Percentiles rank a stretch among this genome's conserved stretches.
phyloP scores from a whole-genome alignment of 2,113 vertebrate species.

The Plecotus auritus region DNA sequence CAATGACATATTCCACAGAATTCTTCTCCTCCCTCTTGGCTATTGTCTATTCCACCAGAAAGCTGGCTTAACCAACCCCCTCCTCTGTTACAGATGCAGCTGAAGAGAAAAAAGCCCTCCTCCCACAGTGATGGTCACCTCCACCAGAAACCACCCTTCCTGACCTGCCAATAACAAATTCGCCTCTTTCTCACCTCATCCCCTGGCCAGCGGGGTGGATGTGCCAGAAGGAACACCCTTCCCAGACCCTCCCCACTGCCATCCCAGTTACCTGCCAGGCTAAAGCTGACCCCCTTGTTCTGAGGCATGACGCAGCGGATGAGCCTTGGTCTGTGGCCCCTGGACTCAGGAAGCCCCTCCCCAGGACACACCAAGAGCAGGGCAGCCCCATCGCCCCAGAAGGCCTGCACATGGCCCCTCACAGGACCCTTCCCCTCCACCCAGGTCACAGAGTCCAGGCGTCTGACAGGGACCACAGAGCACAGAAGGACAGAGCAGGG shows the following conservation, averaged over 20 bases:
- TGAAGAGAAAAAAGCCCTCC: not conserved
- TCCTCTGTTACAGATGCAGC: not conserved
- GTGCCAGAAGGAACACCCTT: not conserved
- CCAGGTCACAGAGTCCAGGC: conserved; percentile 59
- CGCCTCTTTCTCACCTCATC: not conserved
- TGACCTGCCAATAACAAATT: not conserved
- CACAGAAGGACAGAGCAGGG: conserved; percentile 58
- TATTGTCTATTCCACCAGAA: not conserved
- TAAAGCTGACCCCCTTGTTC: conserved; percentile 61
- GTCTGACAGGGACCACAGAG: not conserved
- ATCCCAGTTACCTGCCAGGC: conserved; percentile 34
- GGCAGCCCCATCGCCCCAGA: conserved; percentile 43
- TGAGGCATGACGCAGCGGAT: conserved; percentile 40
- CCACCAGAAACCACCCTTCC: not conserved
- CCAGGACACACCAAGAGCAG: conserved; percentile 65
- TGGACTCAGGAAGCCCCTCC: conserved; percentile 32
- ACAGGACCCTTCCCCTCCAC: conserved; percentile 49
- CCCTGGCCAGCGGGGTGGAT: not conserved
- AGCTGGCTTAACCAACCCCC: not conserved
- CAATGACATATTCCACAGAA: not conserved
- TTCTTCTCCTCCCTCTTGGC: not conserved
- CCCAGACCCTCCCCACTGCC: not conserved
- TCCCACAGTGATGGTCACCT: not conserved
- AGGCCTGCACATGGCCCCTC: conserved; percentile 19
- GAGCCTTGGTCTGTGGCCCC: not conserved